These are phyloP conservation scores for Eubasilissa regina DNA, from an alignment of 1,140 invertebrate species.

Conservation along the genomic window DNA sequence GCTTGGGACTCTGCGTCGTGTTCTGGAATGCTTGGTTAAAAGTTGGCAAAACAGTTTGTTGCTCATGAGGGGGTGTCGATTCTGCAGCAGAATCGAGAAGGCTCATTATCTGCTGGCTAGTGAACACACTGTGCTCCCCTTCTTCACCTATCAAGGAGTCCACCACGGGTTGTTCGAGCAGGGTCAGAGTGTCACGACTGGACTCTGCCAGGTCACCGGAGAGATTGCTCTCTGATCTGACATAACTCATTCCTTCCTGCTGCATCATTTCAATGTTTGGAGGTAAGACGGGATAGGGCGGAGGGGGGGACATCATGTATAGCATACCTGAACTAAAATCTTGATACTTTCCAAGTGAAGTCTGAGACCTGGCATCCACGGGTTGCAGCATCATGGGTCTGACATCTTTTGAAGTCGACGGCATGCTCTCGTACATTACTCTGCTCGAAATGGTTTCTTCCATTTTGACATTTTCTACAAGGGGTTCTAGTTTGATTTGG, in stretches of 20 bases:
- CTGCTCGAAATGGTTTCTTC: constrained; percentile 31
- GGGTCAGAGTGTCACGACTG: constrained; percentile 38
- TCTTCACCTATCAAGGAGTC: constrained; percentile 53
- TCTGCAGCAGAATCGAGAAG: not conserved
- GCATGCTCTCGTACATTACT: constrained; percentile 12
- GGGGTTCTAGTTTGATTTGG: constrained; percentile 36
- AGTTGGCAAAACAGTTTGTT: constrained; percentile 65
- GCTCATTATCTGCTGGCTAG: constrained; percentile 51
- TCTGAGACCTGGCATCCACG: not conserved
- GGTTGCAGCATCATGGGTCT: constrained; percentile 45
- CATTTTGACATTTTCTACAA: constrained; percentile 20
- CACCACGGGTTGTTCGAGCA: constrained; percentile 65
- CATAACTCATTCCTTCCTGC: not conserved
- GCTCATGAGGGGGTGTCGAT: not conserved
- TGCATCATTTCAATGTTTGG: constrained; percentile 32
- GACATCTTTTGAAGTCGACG: constrained; percentile 26
- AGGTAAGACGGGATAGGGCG: constrained; percentile 14
- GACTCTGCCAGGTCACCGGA: not conserved
- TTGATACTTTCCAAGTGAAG: constrained; percentile 19
- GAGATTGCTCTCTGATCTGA: too few relatives aligned
- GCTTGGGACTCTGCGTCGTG: constrained; percentile 68
- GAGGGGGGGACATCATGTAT: constrained; percentile 28
- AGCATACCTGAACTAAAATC: constrained; percentile 20
- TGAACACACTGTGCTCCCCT: constrained; percentile 37
- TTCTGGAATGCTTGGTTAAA: constrained; percentile 70